These are phyloP conservation scores for Lampris megalopsis DNA, from an alignment of 2,113 vertebrate species.

Conservation along the genomic window DNA sequence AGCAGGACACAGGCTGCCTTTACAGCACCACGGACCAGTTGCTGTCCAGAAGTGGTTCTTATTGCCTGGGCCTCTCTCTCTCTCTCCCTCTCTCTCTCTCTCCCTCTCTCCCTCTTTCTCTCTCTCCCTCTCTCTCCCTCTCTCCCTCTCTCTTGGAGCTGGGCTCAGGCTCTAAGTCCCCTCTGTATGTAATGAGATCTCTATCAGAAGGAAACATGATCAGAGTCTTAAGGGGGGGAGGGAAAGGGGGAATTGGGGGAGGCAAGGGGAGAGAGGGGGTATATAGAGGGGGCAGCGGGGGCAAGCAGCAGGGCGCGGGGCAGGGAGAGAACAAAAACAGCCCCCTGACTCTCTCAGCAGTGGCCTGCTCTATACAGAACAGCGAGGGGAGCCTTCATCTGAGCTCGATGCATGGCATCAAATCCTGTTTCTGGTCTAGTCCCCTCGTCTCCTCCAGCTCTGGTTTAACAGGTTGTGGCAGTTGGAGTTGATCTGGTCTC, in stretches of 20 bases:
- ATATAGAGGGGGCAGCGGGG: slow-evolving; percentile 43
- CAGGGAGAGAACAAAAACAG: slow-evolving; percentile 55
- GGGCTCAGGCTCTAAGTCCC: slow-evolving; percentile 75
- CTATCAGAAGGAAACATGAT: slow-evolving; percentile 80
- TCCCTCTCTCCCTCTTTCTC: no score
- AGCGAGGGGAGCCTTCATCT: slow-evolving; percentile 4
- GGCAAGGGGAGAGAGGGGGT: slow-evolving; percentile 59
- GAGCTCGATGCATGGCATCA: not conserved
- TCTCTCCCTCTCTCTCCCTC: slow-evolving; percentile 23
- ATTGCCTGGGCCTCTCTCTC: slow-evolving; percentile 56
- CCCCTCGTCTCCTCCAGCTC: slow-evolving; percentile 41
- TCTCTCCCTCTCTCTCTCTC: no score
- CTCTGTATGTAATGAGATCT: slow-evolving; percentile 82
- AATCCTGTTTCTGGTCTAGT: slow-evolving; percentile 45
- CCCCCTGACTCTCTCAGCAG: slow-evolving; percentile 63
- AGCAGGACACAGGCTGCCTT: slow-evolving; percentile 72
- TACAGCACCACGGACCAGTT: slow-evolving; percentile 70
- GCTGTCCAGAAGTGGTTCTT: slow-evolving; percentile 67
- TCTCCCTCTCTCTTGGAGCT: slow-evolving; percentile 56
- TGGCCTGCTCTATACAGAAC: slow-evolving; percentile 26
- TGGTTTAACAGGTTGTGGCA: slow-evolving; percentile 70
- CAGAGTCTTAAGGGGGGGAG: slow-evolving; percentile 57
- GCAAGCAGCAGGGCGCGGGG: slow-evolving; percentile 35
- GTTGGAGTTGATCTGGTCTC: slow-evolving; percentile 59
- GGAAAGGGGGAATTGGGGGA: slow-evolving; percentile 28